Base-by-base conservation (phyloP, 2,797 vertebrate genomes). In the Hydrophis major region DNA sequence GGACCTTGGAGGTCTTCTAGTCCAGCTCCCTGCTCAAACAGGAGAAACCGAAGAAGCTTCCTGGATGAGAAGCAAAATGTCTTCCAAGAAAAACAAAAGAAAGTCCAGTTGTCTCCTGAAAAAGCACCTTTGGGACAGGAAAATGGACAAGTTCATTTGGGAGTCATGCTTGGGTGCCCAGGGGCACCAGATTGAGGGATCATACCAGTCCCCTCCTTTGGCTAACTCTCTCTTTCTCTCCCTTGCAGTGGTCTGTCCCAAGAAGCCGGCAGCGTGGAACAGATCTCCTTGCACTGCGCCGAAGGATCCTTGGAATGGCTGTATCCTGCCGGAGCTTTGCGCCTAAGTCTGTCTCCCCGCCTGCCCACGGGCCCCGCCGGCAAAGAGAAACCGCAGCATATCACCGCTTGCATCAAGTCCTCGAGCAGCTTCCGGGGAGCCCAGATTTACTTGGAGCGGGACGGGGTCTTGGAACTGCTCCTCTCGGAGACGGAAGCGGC, bases 241-340 rank as follows among this genome's bases (percentile, higher is more conserved):
- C 57, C 69, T 56, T 57, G 22, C 97, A 99, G 99, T 88, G 99
- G 99, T 92, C 96, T 99, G 92, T 98, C 98, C 32, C 98, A 98
- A 98, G 98, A 99, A 97, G 97, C 97, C 0, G 98, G 98, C 96
- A 98, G 98, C 27, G 99, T 99, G 97, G 98, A 99, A 95, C 99
- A 99, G 98, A 98, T 99, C 94, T 98, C 98, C 87, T 97, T 99
- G 93, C 98, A 98, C 96, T 99, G 99, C 66, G 98, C 98, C 0
- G 98, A 99, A 97, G 99, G 98, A 27, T 98, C 98, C 0, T 95
- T 99, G 93, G 98, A 99, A 95, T 99, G 99, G 99, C 96, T 99
- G 91, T 99, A 99, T 94, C 99, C 99, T 16, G 98, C 97, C 0
- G 98, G 98, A 3, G 99, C 99, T 27, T 98, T 99, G 87, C 98